These are phyloP conservation scores for Pipistrellus pipistrellus DNA, from an alignment of 2,797 vertebrate species.

Conservation along the genomic window DNA sequence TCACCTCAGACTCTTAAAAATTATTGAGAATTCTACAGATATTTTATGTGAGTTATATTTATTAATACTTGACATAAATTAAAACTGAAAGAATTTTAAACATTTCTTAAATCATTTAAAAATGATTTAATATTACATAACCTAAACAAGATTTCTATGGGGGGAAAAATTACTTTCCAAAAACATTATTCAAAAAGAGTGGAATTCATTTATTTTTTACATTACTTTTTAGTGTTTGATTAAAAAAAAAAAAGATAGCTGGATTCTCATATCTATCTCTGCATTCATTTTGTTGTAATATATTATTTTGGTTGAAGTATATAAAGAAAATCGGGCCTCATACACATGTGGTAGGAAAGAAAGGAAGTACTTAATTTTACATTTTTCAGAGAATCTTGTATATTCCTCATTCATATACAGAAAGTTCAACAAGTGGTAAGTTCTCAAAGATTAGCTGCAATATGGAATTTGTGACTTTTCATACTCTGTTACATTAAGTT, in stretches of 20 bases:
- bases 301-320: background rate
- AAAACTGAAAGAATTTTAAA: background rate
- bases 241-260: background rate
- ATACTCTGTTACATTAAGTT: background rate
- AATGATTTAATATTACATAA: conserved; percentile 11
- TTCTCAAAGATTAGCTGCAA: background rate
- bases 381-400: background rate
- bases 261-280: background rate
- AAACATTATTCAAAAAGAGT: background rate
- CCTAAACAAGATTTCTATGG: background rate
- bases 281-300: background rate
- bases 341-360: background rate
- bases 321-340: background rate
- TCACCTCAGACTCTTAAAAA: background rate
- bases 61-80: background rate
- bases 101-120: background rate
- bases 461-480: background rate
- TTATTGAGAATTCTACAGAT: background rate
- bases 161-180: background rate
- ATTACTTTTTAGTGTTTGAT: background rate
- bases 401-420: background rate
- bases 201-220: background rate
- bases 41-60: background rate
- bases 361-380: background rate
- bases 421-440: background rate